Conservation (phyloP, 2,113 vertebrate species). For the Recurvirostra avosetta region DNA sequence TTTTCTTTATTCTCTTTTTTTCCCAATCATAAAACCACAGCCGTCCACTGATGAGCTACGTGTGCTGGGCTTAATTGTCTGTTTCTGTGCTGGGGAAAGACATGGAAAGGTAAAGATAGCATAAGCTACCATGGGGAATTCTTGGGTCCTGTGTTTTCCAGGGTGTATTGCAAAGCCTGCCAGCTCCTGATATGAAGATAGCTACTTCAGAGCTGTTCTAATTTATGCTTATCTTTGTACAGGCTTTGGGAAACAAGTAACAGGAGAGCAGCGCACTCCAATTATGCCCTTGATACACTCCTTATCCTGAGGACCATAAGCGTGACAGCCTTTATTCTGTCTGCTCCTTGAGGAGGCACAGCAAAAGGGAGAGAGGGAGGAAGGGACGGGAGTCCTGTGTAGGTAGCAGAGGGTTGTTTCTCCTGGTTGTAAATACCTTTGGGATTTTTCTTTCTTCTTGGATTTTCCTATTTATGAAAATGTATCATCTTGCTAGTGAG, state of each 20-base stretch:
- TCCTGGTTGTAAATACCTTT: background rate
- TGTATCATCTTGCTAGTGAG: background rate
- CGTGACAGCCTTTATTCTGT: background rate
- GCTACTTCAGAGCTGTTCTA: slow-evolving; percentile 2
- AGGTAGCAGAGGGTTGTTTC: background rate
- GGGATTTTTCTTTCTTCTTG: background rate
- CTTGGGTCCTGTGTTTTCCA: background rate
- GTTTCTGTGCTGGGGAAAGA: background rate
- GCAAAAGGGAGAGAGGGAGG: background rate
- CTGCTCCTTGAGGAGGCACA: background rate
- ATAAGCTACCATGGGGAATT: background rate
- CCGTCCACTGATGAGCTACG: background rate
- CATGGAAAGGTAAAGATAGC: background rate
- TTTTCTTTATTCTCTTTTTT: background rate
- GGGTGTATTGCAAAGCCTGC: background rate
- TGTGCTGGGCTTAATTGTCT: background rate
- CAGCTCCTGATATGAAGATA: slow-evolving; percentile 33
- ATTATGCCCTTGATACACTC: background rate
- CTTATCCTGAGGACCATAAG: slow-evolving; percentile 22
- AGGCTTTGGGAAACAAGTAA: slow-evolving; percentile 28
- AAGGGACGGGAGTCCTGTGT: background rate
- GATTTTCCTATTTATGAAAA: background rate
- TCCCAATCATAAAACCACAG: background rate
- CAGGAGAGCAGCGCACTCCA: background rate
- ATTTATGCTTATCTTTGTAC: slow-evolving; percentile 51